Evolutionary conservation across 1,140 invertebrate species (phyloP), one percentile per base, ranked within the genome.

Genomic region (Scylla paramamosain): DNA sequence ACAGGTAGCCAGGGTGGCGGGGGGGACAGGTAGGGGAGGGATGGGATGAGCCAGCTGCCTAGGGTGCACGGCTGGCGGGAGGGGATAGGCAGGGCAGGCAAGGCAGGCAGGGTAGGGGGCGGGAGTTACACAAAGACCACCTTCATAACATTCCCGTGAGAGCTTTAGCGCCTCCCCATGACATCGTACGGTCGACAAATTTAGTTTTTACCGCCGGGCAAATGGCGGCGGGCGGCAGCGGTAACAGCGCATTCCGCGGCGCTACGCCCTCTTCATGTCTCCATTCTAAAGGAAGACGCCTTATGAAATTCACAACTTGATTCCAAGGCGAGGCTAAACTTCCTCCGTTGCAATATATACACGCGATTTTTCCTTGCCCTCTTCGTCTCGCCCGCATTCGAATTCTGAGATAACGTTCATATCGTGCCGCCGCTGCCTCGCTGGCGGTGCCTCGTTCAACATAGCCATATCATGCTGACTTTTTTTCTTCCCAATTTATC

Each of bases 251-350:
- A 77, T 25, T 77, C 67, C 12, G 67, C 67, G n/a, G 67, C 67
- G 20, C 25, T 77, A 77, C 67, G 67, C 25, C 67, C n/a, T 77
- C 25, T n/a, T n/a, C 67, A n/a, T n/a, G 67, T 77, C 67, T 77
- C 67, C 67, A 77, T 77, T 77, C n/a, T n/a, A n/a, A 77, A 77
- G 67, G 67, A 59, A 59, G 67, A 77, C 67, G 67, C n/a, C 67
- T 77, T 77, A 77, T 77, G 67, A 77, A 77, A 77, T 77, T 77
- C 67, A 77, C 67, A n/a, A 77, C 67, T 77, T 77, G 67, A 77
- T 77, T 77, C 67, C 67, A 20, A 20, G 67, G 16, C 52, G 16
- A 59, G 52, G 52, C 10, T 59, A 59, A 59, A 59, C 52, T 59
- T 59, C 16, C 52, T 59, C 52, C 52, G 3, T 59, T 20, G 52